Evolutionary conservation across 30 jellyfish, hydroid and myxozoan genomes (phyloP), one percentile per base, ranked within the genome.

Genomic region (Chrysaora quinquecirrha): DNA sequence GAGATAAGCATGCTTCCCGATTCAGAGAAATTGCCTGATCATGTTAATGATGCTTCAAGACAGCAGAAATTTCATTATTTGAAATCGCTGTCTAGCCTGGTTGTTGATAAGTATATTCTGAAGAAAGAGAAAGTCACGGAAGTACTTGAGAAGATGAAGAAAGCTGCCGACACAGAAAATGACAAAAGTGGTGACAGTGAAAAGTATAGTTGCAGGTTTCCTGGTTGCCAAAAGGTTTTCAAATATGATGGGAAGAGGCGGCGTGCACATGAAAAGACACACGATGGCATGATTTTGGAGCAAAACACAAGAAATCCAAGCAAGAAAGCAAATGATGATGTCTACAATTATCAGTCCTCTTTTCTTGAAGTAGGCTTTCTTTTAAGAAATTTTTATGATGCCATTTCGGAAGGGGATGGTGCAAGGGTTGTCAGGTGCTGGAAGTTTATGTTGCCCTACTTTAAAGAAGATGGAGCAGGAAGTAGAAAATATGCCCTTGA

Each of bases 381-480:
- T 6, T 27, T 61, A 20, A 27, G 29, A 20, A 61, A 61, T 64
- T 78, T 64, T 20, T 35, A 0, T 68, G 80, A 68, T 68, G 80
- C 87, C 28, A 72, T 72, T 48, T 34, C 72, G 22, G 84, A 72
- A 31, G 78, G 64, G 20, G 83, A 71, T 71, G 83, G 83, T 71
- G 78, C 30, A 34, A 22, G 79, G n/a, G 28, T 75, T 58, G 33
- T 75, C 25, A 27, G 87, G 30, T 30, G 64, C 35, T 75, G 87
- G 87, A 75, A 58, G 30, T 75, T 75, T 30, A 49, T 75, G 62
- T 43, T 75, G 28, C 87, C 58, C n/a, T 75, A 0, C 34, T 34
- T 75, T 31, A 75, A 30, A 23, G 81, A 20, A 16, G 80, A 75
- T 75, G 87, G 87, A 6, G 34, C 20, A 22, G 34, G 30, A 2